Evolutionary conservation across 1,140 invertebrate species (phyloP).

Genomic region (Pissodes strobi): DNA sequence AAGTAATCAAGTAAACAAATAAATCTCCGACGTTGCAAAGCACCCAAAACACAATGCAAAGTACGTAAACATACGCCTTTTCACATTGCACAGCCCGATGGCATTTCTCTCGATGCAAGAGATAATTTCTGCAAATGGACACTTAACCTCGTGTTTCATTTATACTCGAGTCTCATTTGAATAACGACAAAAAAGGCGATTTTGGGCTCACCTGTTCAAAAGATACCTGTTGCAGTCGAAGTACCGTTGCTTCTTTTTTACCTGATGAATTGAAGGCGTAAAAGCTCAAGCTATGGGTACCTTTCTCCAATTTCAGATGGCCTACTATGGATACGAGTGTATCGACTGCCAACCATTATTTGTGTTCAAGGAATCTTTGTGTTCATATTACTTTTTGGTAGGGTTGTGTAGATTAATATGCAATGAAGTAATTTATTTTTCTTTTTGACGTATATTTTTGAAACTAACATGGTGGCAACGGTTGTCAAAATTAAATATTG

Average conservation of each 20-base stretch:
- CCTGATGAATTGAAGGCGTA: slow-evolving; percentile 11
- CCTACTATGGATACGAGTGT: slow-evolving; percentile 16
- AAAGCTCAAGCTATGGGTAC: neutral
- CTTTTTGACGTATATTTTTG: neutral
- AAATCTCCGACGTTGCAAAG: neutral
- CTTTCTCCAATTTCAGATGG: slow-evolving; percentile 21
- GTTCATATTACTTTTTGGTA: neutral
- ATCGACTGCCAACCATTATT: no score
- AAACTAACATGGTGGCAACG: no score
- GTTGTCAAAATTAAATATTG: neutral
- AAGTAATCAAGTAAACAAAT: neutral
- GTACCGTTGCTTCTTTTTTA: slow-evolving; percentile 20
- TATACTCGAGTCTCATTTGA: slow-evolving; percentile 14
- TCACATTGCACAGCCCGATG: neutral
- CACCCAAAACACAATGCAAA: neutral
- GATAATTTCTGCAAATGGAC: slow-evolving; percentile 4
- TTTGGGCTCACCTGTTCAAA: slow-evolving; percentile 15
- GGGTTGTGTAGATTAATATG: no score
- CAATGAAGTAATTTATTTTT: neutral
- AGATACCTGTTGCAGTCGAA: slow-evolving; percentile 7
- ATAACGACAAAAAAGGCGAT: slow-evolving; percentile 11
- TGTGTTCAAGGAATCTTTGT: neutral
- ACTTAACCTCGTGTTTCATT: slow-evolving; percentile 8
- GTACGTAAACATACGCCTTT: neutral
- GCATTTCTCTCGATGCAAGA: neutral